These are phyloP conservation scores for Andricus quercusramuli DNA, from an alignment of 2,888 invertebrate species.

Conservation along the genomic window DNA sequence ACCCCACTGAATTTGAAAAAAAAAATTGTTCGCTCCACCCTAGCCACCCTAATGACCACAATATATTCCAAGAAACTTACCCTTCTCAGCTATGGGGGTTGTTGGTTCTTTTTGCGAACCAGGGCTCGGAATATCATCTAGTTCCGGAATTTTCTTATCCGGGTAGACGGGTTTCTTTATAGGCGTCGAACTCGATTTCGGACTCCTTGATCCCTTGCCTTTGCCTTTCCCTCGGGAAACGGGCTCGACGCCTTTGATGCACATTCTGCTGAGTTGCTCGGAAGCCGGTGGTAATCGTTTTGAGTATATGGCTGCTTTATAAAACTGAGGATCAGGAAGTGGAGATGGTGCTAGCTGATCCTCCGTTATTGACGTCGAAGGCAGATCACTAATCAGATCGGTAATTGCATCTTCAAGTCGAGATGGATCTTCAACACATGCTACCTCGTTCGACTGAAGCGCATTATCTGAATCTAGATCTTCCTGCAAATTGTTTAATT, in stretches of 20 bases:
- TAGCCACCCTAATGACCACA: not conserved
- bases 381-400: slow-evolving; percentile 82
- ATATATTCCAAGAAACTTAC: slow-evolving; percentile 15
- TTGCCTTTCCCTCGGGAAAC: slow-evolving; percentile 55
- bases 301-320: slow-evolving; percentile 72
- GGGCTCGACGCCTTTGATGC: slow-evolving; percentile 63
- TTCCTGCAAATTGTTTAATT: slow-evolving; percentile 31
- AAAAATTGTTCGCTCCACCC: too few relatives aligned
- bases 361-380: slow-evolving; percentile 76
- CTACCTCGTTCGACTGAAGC: slow-evolving; percentile 68
- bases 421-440: slow-evolving; percentile 85
- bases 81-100: slow-evolving; percentile 39
- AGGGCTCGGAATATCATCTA: slow-evolving; percentile 47
- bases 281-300: slow-evolving; percentile 72
- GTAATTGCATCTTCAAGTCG: slow-evolving; percentile 87
- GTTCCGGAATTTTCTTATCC: slow-evolving; percentile 50
- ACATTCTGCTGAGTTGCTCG: slow-evolving; percentile 70
- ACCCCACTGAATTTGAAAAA: too few relatives aligned
- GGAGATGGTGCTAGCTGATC: slow-evolving; percentile 62
- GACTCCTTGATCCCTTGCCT: slow-evolving; percentile 51
- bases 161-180: slow-evolving; percentile 10
- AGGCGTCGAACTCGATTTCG: slow-evolving; percentile 17
- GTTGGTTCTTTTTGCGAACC: not conserved
- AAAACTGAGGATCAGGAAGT: slow-evolving; percentile 70
- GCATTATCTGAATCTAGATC: slow-evolving; percentile 40